A percentile compares a stretch with the other conserved stretches of the same genome.
Conservation (phyloP, 1,140 invertebrate species). For the Halyomorpha halys region DNA sequence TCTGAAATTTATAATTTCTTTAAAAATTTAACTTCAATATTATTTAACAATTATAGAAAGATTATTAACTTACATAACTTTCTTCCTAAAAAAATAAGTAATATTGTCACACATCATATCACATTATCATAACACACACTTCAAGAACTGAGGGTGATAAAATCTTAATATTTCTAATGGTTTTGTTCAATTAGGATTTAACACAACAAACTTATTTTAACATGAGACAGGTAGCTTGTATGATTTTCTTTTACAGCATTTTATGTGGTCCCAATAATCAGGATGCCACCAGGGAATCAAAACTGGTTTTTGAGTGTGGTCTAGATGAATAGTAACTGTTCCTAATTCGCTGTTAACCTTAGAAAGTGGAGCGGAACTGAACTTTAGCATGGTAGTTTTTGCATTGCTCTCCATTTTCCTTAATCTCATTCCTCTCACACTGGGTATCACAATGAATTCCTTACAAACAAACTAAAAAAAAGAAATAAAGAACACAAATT, state of each 20-base stretch:
- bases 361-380: conserved; percentile 5
- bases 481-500: background rate
- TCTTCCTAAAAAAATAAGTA: no score
- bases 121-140: no score
- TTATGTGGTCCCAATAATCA: conserved; percentile 7
- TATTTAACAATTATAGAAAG: no score
- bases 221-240: no score
- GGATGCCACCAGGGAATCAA: conserved; percentile 7
- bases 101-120: no score
- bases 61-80: no score
- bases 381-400: background rate
- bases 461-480: background rate
- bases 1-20: no score
- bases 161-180: no score
- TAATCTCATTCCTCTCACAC: background rate
- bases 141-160: no score
- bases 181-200: no score
- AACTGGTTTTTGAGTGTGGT: background rate
- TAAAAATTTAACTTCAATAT: no score
- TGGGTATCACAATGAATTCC: conserved; percentile 1
- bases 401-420: background rate
- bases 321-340: background rate
- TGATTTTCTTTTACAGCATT: background rate
- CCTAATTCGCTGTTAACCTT: background rate
- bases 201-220: no score